A percentile compares a stretch with the other conserved stretches of the same genome.
These are phyloP conservation scores for Philopotamus ludificatus DNA, from an alignment of 1,140 invertebrate genomes.

Conservation along the genomic window DNA sequence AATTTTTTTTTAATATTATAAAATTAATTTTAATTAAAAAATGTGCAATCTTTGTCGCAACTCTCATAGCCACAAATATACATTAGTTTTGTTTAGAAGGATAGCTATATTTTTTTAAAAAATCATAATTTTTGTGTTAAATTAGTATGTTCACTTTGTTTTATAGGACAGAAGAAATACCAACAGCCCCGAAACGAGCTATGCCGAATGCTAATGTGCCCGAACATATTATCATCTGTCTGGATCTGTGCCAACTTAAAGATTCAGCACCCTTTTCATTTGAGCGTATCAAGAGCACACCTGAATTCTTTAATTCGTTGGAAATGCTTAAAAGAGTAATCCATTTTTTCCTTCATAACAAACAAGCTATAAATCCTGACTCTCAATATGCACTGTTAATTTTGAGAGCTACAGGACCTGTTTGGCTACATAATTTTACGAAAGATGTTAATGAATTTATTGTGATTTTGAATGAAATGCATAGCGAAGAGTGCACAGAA, in stretches of 20 bases:
- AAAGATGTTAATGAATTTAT: slow-evolving; percentile 61
- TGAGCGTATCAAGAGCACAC: slow-evolving; percentile 58
- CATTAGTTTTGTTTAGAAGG: too few relatives aligned
- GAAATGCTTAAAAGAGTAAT: slow-evolving; percentile 65
- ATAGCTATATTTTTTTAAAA: too few relatives aligned
- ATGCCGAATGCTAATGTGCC: slow-evolving; percentile 60
- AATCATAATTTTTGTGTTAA: too few relatives aligned
- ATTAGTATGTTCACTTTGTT: too few relatives aligned
- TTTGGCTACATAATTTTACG: slow-evolving; percentile 65
- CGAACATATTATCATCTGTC: slow-evolving; percentile 64
- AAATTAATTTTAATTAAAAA: too few relatives aligned
- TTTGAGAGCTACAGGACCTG: slow-evolving; percentile 56
- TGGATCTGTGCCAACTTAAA: slow-evolving; percentile 66
- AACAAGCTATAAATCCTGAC: slow-evolving; percentile 61
- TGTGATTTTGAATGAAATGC: slow-evolving; percentile 57
- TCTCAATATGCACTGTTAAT: slow-evolving; percentile 69
- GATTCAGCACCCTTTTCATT: slow-evolving; percentile 59
- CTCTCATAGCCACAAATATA: too few relatives aligned
- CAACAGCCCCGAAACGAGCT: slow-evolving; percentile 43
- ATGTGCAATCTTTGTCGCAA: too few relatives aligned
- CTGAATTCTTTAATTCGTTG: slow-evolving; percentile 49
- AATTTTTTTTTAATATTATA: too few relatives aligned
- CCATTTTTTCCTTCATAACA: slow-evolving; percentile 66
- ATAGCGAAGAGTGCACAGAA: slow-evolving; percentile 53
- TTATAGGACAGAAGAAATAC: too few relatives aligned